Percentiles rank a stretch among this genome's conserved stretches.
These are phyloP conservation scores for Plebejus melissa DNA, from an alignment of 2,888 invertebrate genomes.

Conservation along the genomic window DNA sequence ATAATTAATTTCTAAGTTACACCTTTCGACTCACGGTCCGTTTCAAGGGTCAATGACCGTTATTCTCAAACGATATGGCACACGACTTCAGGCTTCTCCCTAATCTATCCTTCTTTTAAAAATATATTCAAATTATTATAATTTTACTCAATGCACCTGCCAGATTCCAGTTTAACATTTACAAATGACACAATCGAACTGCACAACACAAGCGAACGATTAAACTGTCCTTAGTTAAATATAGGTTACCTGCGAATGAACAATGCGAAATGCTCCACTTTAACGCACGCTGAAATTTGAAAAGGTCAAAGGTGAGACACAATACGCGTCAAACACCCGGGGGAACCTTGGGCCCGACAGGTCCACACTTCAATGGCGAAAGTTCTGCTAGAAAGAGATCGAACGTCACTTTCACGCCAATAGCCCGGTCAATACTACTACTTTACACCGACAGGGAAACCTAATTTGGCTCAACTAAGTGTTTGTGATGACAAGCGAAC, in stretches of 20 bases:
- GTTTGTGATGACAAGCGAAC: neutral
- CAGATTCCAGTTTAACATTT: neutral
- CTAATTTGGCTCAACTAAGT: neutral
- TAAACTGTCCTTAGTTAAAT: conserved; percentile 13
- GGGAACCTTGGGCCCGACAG: conserved; percentile 12
- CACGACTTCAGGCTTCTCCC: no score
- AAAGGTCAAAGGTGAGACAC: conserved; percentile 25
- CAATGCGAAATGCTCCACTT: conserved; percentile 1
- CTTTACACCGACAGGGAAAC: neutral
- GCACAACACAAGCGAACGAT: conserved; percentile 8
- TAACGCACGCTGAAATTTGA: conserved; percentile 1
- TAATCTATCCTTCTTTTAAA: no score
- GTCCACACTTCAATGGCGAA: neutral
- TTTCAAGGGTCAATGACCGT: no score
- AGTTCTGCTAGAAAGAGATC: conserved; percentile 9
- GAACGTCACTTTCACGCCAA: conserved; percentile 8
- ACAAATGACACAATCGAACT: neutral
- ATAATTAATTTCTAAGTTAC: no score
- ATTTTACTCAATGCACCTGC: neutral
- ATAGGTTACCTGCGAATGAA: conserved; percentile 5
- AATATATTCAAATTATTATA: neutral
- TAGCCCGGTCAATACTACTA: neutral
- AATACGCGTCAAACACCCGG: conserved; percentile 15
- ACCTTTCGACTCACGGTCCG: no score
- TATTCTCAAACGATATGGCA: no score